Conservation (phyloP, 2,888 invertebrate species). For the Tubiluchus corallicola region DNA sequence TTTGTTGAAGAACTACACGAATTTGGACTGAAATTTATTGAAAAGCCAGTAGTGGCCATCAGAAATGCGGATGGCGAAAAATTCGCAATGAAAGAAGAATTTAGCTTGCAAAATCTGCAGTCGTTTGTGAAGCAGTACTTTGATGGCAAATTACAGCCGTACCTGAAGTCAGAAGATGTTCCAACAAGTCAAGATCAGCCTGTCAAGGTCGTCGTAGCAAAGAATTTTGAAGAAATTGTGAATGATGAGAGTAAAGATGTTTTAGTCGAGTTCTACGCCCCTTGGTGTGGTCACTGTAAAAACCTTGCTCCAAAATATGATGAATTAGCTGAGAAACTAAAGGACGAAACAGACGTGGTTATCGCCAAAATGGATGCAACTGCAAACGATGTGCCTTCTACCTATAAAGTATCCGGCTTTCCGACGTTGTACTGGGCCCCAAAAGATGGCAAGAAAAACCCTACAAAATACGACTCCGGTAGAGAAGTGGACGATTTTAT, state of each 20-base stretch:
- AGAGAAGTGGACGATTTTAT: conserved; percentile 82
- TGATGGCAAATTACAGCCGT: conserved; percentile 64
- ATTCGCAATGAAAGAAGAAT: conserved; percentile 69
- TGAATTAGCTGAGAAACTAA: conserved; percentile 60
- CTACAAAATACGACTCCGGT: conserved; percentile 77
- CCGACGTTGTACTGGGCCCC: conserved; percentile 93
- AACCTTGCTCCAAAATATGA: conserved; percentile 80
- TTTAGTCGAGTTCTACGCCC: conserved; percentile 93
- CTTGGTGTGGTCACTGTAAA: conserved; percentile 99
- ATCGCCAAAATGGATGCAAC: conserved; percentile 98
- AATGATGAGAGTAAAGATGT: conserved; percentile 77
- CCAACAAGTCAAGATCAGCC: conserved; percentile 60
- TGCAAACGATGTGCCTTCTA: conserved; percentile 83
- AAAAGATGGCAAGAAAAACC: conserved; percentile 48
- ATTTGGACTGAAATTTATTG: conserved; percentile 61
- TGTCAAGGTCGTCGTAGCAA: conserved; percentile 62
- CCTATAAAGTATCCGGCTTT: conserved; percentile 68
- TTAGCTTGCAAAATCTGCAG: conserved; percentile 67
- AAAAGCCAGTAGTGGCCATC: conserved; percentile 73
- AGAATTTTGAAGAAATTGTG: conserved; percentile 89
- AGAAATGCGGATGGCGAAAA: conserved; percentile 67
- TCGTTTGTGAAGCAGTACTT: conserved; percentile 64
- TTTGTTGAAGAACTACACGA: conserved; percentile 87
- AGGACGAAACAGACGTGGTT: conserved; percentile 55
- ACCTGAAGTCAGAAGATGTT: conserved; percentile 80